Conservation (phyloP, 2,888 invertebrate species). For the Caenorhabditis japonica region DNA sequence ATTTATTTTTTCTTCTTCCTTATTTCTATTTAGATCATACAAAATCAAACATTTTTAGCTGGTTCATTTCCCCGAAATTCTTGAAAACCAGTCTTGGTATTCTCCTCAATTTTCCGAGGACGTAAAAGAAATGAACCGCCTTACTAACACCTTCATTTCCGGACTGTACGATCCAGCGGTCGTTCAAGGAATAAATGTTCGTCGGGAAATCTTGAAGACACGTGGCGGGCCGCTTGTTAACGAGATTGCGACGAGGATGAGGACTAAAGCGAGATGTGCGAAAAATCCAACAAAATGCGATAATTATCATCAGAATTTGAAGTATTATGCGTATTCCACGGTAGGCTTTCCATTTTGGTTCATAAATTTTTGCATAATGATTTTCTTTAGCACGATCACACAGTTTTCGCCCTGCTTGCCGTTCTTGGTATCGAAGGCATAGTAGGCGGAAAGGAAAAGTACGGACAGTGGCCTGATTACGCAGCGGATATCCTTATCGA, state of each 20-base stretch:
- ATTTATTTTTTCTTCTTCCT: too few relatives aligned
- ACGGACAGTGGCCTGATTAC: conserved; percentile 40
- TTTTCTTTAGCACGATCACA: conserved; percentile 38
- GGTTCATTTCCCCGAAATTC: conserved; percentile 28
- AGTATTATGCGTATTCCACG: conserved; percentile 40
- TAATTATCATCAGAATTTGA: conserved; percentile 10
- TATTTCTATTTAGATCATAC: not conserved
- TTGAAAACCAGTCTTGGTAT: conserved; percentile 28
- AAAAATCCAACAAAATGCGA: conserved; percentile 24
- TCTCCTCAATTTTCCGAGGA: conserved; percentile 22
- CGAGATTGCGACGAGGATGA: conserved; percentile 40
- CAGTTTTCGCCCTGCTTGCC: conserved; percentile 19
- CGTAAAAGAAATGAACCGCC: conserved; percentile 12
- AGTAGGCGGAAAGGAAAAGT: conserved; percentile 15
- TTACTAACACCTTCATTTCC: conserved; percentile 17
- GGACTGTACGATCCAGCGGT: conserved; percentile 44
- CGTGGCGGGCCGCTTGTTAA: conserved; percentile 29
- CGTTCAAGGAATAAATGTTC: conserved; percentile 27
- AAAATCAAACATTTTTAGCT: conserved; percentile 13
- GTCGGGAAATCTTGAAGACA: conserved; percentile 33
- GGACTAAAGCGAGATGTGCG: conserved; percentile 21
- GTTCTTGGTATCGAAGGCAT: conserved; percentile 27
- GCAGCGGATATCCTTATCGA: conserved; percentile 25
- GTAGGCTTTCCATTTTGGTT: conserved; percentile 1
- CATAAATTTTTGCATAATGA: too few relatives aligned